Evolutionary conservation across 2,113 vertebrate genomes (phyloP).

Genomic region (Salminus brasiliensis): DNA sequence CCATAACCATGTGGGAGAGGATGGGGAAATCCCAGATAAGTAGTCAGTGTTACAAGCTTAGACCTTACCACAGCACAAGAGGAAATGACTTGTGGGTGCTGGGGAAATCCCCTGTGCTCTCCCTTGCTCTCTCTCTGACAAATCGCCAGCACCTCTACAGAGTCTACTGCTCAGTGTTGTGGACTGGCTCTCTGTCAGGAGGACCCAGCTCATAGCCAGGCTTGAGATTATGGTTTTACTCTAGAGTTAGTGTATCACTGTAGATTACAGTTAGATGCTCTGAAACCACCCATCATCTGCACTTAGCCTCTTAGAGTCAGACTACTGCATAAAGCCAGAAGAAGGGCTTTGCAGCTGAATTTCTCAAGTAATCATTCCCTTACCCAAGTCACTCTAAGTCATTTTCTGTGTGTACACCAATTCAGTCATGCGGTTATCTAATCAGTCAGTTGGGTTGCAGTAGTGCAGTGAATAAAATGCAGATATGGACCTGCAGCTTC

Average conservation of each 20-base stretch:
- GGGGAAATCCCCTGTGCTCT: not conserved
- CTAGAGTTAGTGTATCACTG: constrained; percentile 38
- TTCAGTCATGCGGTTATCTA: no score
- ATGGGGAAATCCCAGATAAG: not conserved
- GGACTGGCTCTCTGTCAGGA: constrained; percentile 44
- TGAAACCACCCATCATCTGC: not conserved
- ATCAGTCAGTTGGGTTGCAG: no score
- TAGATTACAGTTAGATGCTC: constrained; percentile 15
- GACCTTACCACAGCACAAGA: not conserved
- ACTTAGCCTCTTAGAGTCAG: no score
- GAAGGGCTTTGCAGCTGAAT: no score
- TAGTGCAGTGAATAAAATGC: no score
- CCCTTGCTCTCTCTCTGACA: constrained; percentile 26
- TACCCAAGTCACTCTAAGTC: no score
- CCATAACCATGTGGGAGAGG: not conserved
- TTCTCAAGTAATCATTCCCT: no score
- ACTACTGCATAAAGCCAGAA: no score
- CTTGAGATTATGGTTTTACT: constrained; percentile 52
- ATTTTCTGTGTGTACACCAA: no score
- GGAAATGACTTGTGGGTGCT: not conserved
- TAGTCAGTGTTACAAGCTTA: not conserved
- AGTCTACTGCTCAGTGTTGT: not conserved
- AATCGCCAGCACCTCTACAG: not conserved
- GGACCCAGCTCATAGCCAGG: constrained; percentile 28
- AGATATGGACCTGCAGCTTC: no score